Evolutionary conservation across 2,888 invertebrate genomes (phyloP), one percentile per base, ranked within the genome.

Genomic region (Crepidodera aurea): DNA sequence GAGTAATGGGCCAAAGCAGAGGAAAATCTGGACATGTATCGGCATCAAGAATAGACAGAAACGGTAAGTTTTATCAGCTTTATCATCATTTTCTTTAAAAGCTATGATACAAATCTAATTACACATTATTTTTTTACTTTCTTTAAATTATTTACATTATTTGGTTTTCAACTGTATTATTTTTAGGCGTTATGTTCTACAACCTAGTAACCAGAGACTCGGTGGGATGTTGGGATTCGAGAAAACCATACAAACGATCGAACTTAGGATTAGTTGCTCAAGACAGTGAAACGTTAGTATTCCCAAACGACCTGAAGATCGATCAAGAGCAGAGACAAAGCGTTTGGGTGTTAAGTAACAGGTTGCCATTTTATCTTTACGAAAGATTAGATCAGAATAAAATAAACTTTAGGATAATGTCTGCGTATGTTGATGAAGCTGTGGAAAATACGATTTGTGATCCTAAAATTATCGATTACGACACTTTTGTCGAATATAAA

Each of bases 301-400:
- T 93, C 75, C 93, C 93, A 0, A 93, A 93, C 73, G 93, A 93
- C 75, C 79, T 93, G 40, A 90, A 90, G 64, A 83, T 93, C 7
- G 93, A 93, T 73, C 85, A 88, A 61, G 90, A 89, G 34, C 73
- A 81, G 7, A 83, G 84, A 37, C 89, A 92, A 73, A 88, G 84
- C 57, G 83, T 93, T 6, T 93, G 93, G 93, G 84, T 92, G 2
- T 83, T 93, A 69, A 88, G 90, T 1, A 93, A 93, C 77, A 84
- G 85, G 18, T 78, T 93, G 62, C 92, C 92, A 0, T 85, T 88
- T 79, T 93, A 88, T 77, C 84, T 93, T 51, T 90, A 88, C 51
- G 85, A 84, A 0, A 82, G 84, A 5, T 78, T 93, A 48, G 83
- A 91, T 71, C 81, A 81, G 13, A 81, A 85, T 32, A 88, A 88